Conservation (phyloP, 1,140 invertebrate genomes). For the Drosophila pandora region DNA sequence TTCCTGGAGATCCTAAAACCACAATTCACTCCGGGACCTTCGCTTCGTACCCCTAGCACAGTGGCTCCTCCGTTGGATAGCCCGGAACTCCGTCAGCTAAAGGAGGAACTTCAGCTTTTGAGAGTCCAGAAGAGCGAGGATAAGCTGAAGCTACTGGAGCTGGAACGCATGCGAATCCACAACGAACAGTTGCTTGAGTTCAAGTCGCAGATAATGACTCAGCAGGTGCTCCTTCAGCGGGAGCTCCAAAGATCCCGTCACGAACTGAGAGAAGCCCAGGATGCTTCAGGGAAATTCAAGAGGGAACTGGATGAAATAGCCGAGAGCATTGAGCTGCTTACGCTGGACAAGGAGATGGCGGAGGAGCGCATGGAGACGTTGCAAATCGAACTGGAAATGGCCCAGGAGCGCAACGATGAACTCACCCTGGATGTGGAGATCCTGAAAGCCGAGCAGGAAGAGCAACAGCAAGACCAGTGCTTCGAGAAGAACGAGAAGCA, state of each 20-base stretch:
- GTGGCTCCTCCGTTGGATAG: constrained; percentile 85
- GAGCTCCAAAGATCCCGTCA: constrained; percentile 93
- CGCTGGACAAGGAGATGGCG: constrained; percentile 99
- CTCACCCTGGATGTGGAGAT: constrained; percentile 96
- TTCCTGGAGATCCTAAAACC: constrained; percentile 95
- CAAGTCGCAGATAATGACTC: constrained; percentile 96
- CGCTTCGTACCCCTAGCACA: constrained; percentile 86
- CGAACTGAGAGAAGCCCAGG: constrained; percentile 93
- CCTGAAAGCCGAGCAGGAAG: constrained; percentile 92
- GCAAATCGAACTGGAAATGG: constrained; percentile 94
- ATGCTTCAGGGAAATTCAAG: constrained; percentile 90
- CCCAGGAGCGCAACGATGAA: constrained; percentile 95
- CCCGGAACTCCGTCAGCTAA: constrained; percentile 89
- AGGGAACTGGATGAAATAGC: constrained; percentile 96
- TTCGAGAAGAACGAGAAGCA: constrained; percentile 61
- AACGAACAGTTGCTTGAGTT: constrained; percentile 96
- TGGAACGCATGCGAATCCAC: constrained; percentile 93
- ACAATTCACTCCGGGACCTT: constrained; percentile 93
- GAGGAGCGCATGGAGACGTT: constrained; percentile 97
- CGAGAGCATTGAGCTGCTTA: constrained; percentile 98
- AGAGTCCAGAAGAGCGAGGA: constrained; percentile 93
- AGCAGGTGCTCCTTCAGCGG: constrained; percentile 93
- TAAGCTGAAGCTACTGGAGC: constrained; percentile 93
- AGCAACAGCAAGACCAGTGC: constrained; percentile 61
- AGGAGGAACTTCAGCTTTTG: constrained; percentile 96